A percentile compares a stretch with the other conserved stretches of the same genome.
Conservation (phyloP, 2,888 invertebrate species). For the Peribatodes rhomboidaria region DNA sequence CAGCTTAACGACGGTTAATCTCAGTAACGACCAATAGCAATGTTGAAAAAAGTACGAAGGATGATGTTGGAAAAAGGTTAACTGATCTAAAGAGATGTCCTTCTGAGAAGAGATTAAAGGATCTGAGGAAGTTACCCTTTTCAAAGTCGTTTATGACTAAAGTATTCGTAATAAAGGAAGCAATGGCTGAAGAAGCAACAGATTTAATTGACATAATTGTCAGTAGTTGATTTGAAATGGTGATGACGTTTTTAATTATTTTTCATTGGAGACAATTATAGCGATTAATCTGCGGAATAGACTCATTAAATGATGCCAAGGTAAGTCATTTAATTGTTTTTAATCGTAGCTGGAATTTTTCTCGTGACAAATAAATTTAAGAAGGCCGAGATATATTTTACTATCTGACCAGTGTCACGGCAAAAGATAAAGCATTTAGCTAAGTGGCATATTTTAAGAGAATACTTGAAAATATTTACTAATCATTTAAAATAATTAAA, state of each 20-base stretch:
- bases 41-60: constrained; percentile 42
- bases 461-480: not conserved
- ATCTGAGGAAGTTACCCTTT: not conserved
- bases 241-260: constrained; percentile 36
- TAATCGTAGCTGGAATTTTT: constrained; percentile 7
- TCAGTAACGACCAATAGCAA: constrained; percentile 47
- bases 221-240: constrained; percentile 26
- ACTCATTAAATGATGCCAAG: constrained; percentile 34
- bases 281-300: constrained; percentile 38
- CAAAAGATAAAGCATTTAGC: not conserved
- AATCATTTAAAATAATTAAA: too few species aligned
- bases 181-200: constrained; percentile 1
- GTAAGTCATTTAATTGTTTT: constrained; percentile 30
- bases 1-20: constrained; percentile 56
- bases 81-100: constrained; percentile 1
- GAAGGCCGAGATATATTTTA: not conserved
- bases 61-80: constrained; percentile 16
- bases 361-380: constrained; percentile 6
- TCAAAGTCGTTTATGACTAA: not conserved
- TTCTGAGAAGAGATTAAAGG: not conserved
- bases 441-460: not conserved
- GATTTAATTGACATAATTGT: constrained; percentile 44
- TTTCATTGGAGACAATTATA: constrained; percentile 46
- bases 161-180: constrained; percentile 23
- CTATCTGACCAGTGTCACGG: not conserved